These are phyloP conservation scores for Gobiocypris rarus DNA, from an alignment of 2,113 vertebrate genomes.

Conservation along the genomic window DNA sequence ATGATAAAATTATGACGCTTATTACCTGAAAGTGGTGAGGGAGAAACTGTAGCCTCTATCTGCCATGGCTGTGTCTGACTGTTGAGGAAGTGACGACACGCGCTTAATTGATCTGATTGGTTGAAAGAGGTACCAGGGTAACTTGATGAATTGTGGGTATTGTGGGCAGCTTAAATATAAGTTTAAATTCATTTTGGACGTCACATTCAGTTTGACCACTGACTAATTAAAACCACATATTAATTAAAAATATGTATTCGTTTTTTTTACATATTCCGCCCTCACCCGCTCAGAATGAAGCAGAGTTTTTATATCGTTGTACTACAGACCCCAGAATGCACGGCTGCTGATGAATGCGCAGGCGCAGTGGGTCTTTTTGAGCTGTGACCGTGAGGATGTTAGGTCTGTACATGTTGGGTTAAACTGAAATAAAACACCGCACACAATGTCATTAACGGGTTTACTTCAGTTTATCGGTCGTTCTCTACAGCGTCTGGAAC, in stretches of 20 bases:
- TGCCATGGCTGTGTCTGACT: conserved; percentile 83
- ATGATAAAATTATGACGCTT: conserved; percentile 36
- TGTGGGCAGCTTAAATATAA: neutral
- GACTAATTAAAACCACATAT: neutral
- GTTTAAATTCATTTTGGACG: neutral
- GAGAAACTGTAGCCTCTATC: conserved; percentile 97
- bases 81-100: conserved; percentile 34
- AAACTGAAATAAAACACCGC: neutral
- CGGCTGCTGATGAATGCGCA: neutral
- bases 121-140: neutral
- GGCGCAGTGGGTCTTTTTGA: conserved; percentile 57
- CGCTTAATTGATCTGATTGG: conserved; percentile 45
- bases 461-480: conserved; percentile 67
- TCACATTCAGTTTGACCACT: neutral
- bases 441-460: conserved; percentile 61
- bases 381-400: conserved; percentile 50
- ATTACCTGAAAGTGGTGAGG: conserved; percentile 95
- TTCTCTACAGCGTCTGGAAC: conserved; percentile 70
- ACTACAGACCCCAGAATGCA: conserved; percentile 51
- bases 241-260: neutral
- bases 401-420: conserved; percentile 43
- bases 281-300: too few species aligned
- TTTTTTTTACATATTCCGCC: neutral
- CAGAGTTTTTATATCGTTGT: neutral
- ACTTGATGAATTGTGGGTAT: conserved; percentile 30